A percentile compares a stretch with the other conserved stretches of the same genome.
Evolutionary conservation across 37 sponge, comb jelly and placozoan genomes (phyloP).

Genomic region (Trichoplax adhaerens): DNA sequence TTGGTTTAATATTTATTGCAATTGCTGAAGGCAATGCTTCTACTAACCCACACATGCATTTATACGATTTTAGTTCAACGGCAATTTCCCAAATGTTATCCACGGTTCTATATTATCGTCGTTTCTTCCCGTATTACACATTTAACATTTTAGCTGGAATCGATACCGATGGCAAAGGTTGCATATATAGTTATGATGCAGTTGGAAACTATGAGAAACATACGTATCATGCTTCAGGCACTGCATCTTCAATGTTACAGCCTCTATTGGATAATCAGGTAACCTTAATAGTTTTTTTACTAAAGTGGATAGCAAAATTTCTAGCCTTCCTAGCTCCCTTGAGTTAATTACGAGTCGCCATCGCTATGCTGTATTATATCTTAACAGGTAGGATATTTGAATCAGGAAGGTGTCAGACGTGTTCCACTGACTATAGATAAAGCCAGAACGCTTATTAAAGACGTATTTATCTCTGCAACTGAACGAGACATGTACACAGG

Average conservation of each 20-base stretch:
- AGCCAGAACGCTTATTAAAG: conserved; percentile 58
- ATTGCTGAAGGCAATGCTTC: conserved; percentile 7
- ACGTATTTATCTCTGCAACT: conserved; percentile 87
- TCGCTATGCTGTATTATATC: background rate
- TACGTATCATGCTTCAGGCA: conserved; percentile 70
- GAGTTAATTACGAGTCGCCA: background rate
- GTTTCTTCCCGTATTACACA: conserved; percentile 94
- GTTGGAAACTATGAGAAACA: conserved; percentile 91
- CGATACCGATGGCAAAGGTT: conserved; percentile 75
- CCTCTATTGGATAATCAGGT: conserved; percentile 97
- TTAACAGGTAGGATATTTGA: conserved; percentile 61
- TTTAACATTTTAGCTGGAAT: conserved; percentile 90
- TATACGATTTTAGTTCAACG: conserved; percentile 11
- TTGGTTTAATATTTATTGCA: background rate
- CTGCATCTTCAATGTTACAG: conserved; percentile 81
- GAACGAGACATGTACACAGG: conserved; percentile 98
- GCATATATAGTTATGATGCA: conserved; percentile 92
- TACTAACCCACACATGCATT: conserved; percentile 8
- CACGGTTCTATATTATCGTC: conserved; percentile 62
- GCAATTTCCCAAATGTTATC: conserved; percentile 82
- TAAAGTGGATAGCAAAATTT: background rate
- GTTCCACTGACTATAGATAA: conserved; percentile 49
- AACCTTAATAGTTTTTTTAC: background rate
- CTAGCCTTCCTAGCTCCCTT: background rate
- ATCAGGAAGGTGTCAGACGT: conserved; percentile 48